Evolutionary conservation across 2,113 vertebrate species (phyloP), one percentile per base, ranked within the genome.

Genomic region (Phylloscopus trochiloides): DNA sequence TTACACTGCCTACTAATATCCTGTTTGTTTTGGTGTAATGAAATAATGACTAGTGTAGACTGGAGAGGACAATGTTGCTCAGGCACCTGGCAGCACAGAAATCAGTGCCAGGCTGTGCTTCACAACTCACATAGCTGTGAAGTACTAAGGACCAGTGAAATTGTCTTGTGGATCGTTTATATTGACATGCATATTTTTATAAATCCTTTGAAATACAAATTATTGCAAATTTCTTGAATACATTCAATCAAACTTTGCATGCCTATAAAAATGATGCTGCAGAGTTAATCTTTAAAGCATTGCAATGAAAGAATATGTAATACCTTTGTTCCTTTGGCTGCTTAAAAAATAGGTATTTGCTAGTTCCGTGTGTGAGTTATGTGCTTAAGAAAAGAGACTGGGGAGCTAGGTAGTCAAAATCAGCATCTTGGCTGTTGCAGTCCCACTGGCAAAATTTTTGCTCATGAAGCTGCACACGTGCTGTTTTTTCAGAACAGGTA

Each of bases 21-120:
- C 47, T 72, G n/a, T 76, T 79, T 90, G 62, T 75, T 96, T 67
- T 88, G 71, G 21, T 79, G 62, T 90, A 72, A 75, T 77, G 90
- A 66, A 73, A 45, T 92, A 92, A 91, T 62, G 48, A 55, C 22
- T 75, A 74, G 48, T 74, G 48, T 82, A 38, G 52, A 62, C 57
- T 50, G 15, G 65, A 79, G 70, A 59, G 48, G 70, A 38, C 0
- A 3, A 12, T 57, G 55, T 17, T 76, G 73, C 62, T 81, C 24
- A 75, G 70, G 47, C 1, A 2, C 26, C 3, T 25, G 72, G 61
- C 32, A 71, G 80, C 58, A n/a, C 36, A 62, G 78, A 76, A 75
- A 19, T 57, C 43, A 21, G 74, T 48, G 61, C 85, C 66, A 55
- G 85, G 58, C 62, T 93, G 45, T 68, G 22, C 58, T 62, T 63